Base-by-base conservation (phyloP, 2,113 vertebrate genomes). In the Naja naja region DNA sequence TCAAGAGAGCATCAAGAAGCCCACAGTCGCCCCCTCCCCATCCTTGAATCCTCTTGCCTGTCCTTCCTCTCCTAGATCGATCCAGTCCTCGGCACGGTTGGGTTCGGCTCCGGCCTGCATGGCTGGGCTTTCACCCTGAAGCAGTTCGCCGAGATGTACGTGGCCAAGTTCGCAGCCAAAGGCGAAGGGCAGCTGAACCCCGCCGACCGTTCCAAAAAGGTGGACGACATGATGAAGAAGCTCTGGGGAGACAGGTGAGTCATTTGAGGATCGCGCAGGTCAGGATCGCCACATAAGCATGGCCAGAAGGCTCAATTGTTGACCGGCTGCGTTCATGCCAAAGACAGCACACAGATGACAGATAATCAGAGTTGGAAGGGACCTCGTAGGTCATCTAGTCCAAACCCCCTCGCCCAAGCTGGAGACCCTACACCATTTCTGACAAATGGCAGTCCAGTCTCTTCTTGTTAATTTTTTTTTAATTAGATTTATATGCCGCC, bases 141-240 rank as follows among this genome's bases (percentile, higher is more conserved):
- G 97, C 99, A 99, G 97, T 99, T 99, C 95, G 99, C 99, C 3
- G 99, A 99, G 96, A 99, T 99, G 98, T 99, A 99, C 0, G 98
- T 99, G 87, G 98, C 98, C 88, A 99, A 99, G 96, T 99, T 99
- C 5, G 98, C 98, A 12, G 99, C 99, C 90, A 99, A 99, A 95
- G 99, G 99, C 0, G 98, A 99, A 25, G 96, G 98, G 34, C 97
- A 98, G 92, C 93, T 99, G 94, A 95, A 96, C 4, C 25, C 98
- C 0, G 94, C 91, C 0, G 99, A 99, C 93, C 98, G 98, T 64
- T 98, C 98, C 97, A 99, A 98, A 98, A 99, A 99, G 92, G 99
- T 99, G 3, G 99, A 99, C 81, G 99, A 99, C 93, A 99, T 99
- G 99, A 99, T 99, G 99, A 99, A 99, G 97, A 99, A 99, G 94